Percentiles rank a stretch among this genome's conserved stretches.
These are phyloP conservation scores for Xestia c-nigrum DNA, from an alignment of 2,888 invertebrate species.

Conservation along the genomic window DNA sequence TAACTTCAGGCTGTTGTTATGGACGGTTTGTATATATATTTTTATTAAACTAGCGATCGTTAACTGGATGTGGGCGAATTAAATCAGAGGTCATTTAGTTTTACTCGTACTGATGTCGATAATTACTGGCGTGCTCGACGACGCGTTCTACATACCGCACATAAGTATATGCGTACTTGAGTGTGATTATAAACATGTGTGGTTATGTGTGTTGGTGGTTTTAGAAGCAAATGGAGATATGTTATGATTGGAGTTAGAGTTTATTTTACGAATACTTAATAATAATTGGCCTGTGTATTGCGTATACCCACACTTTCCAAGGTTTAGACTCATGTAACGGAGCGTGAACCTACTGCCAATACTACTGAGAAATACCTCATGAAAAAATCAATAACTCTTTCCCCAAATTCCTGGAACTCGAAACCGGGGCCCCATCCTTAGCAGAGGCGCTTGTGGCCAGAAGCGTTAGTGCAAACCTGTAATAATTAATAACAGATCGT, in stretches of 20 bases:
- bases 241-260: neutral
- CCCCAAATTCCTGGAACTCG: neutral
- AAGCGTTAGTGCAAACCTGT: neutral
- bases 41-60: constrained; percentile 74
- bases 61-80: constrained; percentile 75
- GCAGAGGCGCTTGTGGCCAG: neutral
- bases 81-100: constrained; percentile 82
- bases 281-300: neutral
- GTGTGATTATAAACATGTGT: constrained; percentile 14
- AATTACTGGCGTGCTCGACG: constrained; percentile 72
- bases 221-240: constrained; percentile 3
- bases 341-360: neutral
- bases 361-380: neutral
- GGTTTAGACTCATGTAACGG: neutral
- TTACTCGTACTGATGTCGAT: constrained; percentile 75
- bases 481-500: too few species aligned
- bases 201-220: constrained; percentile 13
- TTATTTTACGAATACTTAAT: neutral
- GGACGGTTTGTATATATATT: constrained; percentile 63
- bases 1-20: constrained; percentile 62
- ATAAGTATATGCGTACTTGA: constrained; percentile 38
- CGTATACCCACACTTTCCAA: neutral
- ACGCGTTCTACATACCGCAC: constrained; percentile 61
- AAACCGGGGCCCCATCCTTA: neutral
- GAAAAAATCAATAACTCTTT: too few species aligned